These are phyloP conservation scores for Orchesella cincta DNA, from an alignment of 1,140 invertebrate genomes.

Conservation along the genomic window DNA sequence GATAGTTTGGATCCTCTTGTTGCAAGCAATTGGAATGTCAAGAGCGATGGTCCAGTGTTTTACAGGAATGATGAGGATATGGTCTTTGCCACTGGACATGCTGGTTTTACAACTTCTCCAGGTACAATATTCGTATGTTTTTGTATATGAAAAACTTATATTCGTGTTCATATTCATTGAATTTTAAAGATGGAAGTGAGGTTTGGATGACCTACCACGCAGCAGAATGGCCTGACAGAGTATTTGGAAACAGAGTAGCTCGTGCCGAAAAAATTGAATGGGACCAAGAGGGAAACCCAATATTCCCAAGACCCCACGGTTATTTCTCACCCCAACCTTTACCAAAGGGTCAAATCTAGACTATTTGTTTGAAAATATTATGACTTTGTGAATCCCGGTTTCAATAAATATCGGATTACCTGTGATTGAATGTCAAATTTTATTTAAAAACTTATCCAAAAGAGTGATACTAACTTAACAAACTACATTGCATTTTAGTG, in stretches of 20 bases:
- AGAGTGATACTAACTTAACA: no score
- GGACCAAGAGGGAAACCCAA: conserved; percentile 39
- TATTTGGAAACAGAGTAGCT: conserved; percentile 21
- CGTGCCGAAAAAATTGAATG: conserved; percentile 38
- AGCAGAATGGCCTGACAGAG: conserved; percentile 15
- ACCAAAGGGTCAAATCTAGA: no score
- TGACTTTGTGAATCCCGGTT: no score
- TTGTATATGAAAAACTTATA: no score
- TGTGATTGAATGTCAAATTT: no score
- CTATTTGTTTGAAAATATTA: no score
- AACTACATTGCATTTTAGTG: no score
- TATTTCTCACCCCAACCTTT: no score
- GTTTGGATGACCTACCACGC: conserved; percentile 47
- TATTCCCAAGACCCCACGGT: conserved; percentile 41
- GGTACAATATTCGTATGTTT: conserved; percentile 18
- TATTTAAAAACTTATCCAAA: no score
- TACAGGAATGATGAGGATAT: conserved; percentile 37
- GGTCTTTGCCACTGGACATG: conserved; percentile 42
- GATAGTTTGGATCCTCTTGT: conserved; percentile 33
- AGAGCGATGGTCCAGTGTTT: conserved; percentile 33
- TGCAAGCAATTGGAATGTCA: conserved; percentile 29
- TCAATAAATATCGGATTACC: no score
- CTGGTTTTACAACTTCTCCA: conserved; percentile 35
- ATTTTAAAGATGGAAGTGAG: conserved; percentile 28
- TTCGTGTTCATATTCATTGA: no score